Percentiles rank a stretch among this genome's conserved stretches.
Conservation (phyloP, 2,888 invertebrate genomes). For the Caenorhabditis becei region DNA sequence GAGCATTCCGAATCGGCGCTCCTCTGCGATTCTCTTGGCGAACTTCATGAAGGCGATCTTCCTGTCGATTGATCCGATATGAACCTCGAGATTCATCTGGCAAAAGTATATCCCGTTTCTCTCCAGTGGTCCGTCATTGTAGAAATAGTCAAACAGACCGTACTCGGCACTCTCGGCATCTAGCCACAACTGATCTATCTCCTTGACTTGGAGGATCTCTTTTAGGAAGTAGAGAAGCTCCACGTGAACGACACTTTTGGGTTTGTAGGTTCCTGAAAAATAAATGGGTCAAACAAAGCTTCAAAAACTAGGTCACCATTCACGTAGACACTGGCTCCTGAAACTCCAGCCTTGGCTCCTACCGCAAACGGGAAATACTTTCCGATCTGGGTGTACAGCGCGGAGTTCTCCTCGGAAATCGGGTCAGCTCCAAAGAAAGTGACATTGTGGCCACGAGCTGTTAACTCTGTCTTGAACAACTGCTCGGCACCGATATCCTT, state of each 20-base stretch:
- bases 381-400: conserved; percentile 49
- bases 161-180: conserved; percentile 48
- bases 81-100: conserved; percentile 48
- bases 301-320: too few relatives aligned
- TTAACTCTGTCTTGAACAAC: conserved; percentile 13
- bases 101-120: conserved; percentile 19
- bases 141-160: conserved; percentile 37
- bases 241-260: conserved; percentile 23
- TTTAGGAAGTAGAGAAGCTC: conserved; percentile 42
- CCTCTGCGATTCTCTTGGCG: conserved; percentile 8
- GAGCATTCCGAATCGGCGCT: conserved; percentile 27
- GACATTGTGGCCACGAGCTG: not conserved
- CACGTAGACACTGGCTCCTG: conserved; percentile 46
- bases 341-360: conserved; percentile 43
- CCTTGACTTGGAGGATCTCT: conserved; percentile 13
- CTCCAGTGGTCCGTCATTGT: conserved; percentile 22
- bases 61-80: conserved; percentile 1
- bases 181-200: conserved; percentile 46
- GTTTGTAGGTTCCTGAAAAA: conserved; percentile 23
- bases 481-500: conserved; percentile 35
- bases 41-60: conserved; percentile 19
- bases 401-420: conserved; percentile 33
- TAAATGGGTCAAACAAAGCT: too few relatives aligned
- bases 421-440: conserved; percentile 59
- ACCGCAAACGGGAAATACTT: conserved; percentile 60